A percentile compares a stretch with the other conserved stretches of the same genome.
phyloP scores from a whole-genome alignment of 2,888 invertebrate genomes.

The Axea sp. region DNA sequence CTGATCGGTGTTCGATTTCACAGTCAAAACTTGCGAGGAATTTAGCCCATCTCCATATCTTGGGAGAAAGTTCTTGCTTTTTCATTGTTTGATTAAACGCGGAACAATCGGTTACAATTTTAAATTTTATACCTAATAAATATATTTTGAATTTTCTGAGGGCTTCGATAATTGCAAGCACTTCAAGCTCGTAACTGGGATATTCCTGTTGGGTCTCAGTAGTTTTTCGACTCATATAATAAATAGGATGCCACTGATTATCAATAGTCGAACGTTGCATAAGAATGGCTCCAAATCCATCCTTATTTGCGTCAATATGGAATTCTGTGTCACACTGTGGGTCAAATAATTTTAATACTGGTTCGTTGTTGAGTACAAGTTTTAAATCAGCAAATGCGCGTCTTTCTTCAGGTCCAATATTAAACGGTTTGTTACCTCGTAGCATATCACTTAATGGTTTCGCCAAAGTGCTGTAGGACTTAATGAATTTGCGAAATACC shows the following conservation, averaged over 20 bases:
- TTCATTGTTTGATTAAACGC: constrained; percentile 21
- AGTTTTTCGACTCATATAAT: neutral
- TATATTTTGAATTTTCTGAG: neutral
- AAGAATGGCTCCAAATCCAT: constrained; percentile 2
- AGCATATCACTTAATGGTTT: constrained; percentile 10
- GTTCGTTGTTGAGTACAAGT: neutral
- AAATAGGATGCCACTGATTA: neutral
- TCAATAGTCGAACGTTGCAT: neutral
- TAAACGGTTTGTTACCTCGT: neutral
- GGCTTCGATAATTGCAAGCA: neutral
- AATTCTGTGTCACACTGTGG: neutral
- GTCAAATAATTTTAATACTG: neutral
- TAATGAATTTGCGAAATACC: too few species aligned
- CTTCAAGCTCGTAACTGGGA: neutral
- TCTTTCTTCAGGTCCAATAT: constrained; percentile 2
- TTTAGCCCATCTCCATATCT: constrained; percentile 29
- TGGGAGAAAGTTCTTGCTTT: constrained; percentile 17
- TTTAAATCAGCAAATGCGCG: constrained; percentile 2
- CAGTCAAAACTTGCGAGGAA: constrained; percentile 15
- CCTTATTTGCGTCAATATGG: neutral
- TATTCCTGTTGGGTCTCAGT: neutral
- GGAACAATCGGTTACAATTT: neutral
- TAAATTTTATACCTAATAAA: neutral
- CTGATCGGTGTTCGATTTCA: constrained; percentile 24
- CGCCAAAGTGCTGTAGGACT: neutral